Percentiles rank a stretch among this genome's conserved stretches.
Conservation (phyloP, 2,113 vertebrate genomes). For the Daphoenositta chrysoptera region DNA sequence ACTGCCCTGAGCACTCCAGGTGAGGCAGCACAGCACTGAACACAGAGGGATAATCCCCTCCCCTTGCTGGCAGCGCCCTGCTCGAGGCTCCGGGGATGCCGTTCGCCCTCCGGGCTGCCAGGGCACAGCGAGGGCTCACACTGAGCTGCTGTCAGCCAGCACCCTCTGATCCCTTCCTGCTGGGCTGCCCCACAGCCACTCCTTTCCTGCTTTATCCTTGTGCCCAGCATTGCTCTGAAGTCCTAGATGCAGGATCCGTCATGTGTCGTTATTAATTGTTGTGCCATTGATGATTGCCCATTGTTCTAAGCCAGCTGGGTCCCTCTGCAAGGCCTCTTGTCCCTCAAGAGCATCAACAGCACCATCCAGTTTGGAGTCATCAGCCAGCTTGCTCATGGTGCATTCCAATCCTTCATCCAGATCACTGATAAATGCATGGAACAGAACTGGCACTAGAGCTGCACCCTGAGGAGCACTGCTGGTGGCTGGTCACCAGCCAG, state of each 20-base stretch:
- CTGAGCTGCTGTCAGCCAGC: neutral
- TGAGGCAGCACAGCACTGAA: neutral
- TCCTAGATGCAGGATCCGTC: no score
- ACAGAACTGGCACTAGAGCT: neutral
- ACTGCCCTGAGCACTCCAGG: neutral
- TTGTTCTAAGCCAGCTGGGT: neutral
- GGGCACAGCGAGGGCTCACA: neutral
- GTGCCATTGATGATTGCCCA: rapidly evolving
- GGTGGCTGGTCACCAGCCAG: neutral
- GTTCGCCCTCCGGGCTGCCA: neutral
- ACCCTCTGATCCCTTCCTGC: neutral
- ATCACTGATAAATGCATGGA: neutral
- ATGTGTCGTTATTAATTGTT: neutral
- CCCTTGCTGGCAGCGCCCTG: neutral
- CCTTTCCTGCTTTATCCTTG: neutral
- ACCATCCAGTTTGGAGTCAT: neutral
- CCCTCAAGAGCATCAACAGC: neutral
- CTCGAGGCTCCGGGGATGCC: neutral
- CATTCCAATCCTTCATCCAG: neutral
- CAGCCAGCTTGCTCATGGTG: neutral
- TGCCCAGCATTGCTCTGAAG: rapidly evolving
- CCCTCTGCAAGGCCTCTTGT: neutral
- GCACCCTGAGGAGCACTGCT: neutral
- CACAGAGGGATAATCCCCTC: neutral
- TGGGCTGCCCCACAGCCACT: neutral